Conservation (phyloP, 2,113 vertebrate genomes). For the Zingel zingel region DNA sequence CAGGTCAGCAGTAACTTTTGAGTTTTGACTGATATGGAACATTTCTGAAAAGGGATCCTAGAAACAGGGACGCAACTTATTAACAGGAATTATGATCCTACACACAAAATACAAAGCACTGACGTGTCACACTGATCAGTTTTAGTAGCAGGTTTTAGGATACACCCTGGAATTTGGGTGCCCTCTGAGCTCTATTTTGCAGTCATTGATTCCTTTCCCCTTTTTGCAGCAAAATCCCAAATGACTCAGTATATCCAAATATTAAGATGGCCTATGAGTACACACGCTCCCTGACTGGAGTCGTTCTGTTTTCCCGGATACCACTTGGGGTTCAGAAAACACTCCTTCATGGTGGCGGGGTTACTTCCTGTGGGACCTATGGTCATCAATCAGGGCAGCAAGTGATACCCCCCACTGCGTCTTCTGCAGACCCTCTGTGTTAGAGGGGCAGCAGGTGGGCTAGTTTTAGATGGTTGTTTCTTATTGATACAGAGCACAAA, state of each 20-base stretch:
- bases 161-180: conserved; percentile 32
- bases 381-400: conserved; percentile 82
- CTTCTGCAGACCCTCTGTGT: conserved; percentile 59
- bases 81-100: neutral
- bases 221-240: conserved; percentile 62
- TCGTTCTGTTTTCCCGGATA: conserved; percentile 83
- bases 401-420: conserved; percentile 76
- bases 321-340: conserved; percentile 83
- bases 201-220: conserved; percentile 48
- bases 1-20: neutral
- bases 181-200: conserved; percentile 43
- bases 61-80: neutral
- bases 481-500: conserved; percentile 14
- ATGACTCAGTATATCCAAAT: conserved; percentile 73
- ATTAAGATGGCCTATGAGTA: conserved; percentile 76
- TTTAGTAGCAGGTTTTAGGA: conserved; percentile 17
- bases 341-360: conserved; percentile 84
- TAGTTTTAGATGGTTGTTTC: conserved; percentile 43
- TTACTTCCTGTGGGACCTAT: conserved; percentile 82
- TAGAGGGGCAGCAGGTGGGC: conserved; percentile 75
- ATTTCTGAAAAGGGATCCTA: neutral
- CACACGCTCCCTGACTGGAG: conserved; percentile 74
- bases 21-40: neutral
- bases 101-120: conserved; percentile 1
- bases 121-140: conserved; percentile 20